Evolutionary conservation across 2,888 invertebrate species (phyloP).

Genomic region (Plagiodera versicolora): DNA sequence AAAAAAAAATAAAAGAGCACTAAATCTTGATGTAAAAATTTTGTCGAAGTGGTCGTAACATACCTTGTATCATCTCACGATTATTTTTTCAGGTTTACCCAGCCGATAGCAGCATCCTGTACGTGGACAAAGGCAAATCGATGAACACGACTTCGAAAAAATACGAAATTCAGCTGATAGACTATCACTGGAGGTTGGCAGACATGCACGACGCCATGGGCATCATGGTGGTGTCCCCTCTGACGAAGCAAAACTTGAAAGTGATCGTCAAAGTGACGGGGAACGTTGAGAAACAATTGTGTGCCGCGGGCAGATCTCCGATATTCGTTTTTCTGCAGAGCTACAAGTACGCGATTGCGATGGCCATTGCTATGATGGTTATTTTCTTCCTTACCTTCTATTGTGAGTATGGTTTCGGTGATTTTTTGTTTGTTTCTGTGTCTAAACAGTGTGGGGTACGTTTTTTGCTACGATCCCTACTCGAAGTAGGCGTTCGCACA

Average conservation of each 20-base stretch:
- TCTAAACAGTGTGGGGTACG: too few species aligned
- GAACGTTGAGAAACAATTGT: conserved; percentile 31
- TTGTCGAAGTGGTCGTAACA: too few species aligned
- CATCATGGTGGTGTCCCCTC: conserved; percentile 44
- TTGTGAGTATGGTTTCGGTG: conserved; percentile 40
- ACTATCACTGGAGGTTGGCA: conserved; percentile 52
- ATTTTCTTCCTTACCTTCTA: conserved; percentile 50
- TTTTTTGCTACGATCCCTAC: too few species aligned
- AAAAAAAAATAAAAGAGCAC: too few species aligned
- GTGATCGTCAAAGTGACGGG: conserved; percentile 38
- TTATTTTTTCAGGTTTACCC: conserved; percentile 42
- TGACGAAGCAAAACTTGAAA: conserved; percentile 47
- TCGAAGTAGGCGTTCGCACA: too few species aligned
- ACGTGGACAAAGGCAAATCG: conserved; percentile 37
- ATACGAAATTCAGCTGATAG: conserved; percentile 47
- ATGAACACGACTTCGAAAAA: conserved; percentile 37
- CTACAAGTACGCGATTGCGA: conserved; percentile 41
- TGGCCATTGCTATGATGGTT: conserved; percentile 42
- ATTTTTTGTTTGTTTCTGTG: too few species aligned
- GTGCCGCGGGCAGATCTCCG: conserved; percentile 35
- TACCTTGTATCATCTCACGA: too few species aligned
- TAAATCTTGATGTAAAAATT: too few species aligned
- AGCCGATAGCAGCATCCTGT: conserved; percentile 47
- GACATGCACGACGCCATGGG: conserved; percentile 49
- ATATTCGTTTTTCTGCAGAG: conserved; percentile 36